Base-by-base conservation (phyloP, 2,113 vertebrate species). In the Clarias batrachus region DNA sequence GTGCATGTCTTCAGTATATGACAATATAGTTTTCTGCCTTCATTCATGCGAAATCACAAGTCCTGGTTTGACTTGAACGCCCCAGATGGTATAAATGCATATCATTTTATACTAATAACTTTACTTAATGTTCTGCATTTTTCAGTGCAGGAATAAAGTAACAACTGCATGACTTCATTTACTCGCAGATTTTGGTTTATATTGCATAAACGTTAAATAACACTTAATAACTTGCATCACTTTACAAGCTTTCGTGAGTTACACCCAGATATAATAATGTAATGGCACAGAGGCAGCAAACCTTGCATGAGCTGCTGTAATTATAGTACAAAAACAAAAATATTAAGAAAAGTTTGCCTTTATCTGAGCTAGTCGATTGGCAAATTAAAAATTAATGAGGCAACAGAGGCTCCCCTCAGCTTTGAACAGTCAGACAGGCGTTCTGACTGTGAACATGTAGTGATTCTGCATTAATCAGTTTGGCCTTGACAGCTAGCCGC, bases 371-470 rank as follows among this genome's bases (percentile, higher is more conserved):
- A 93, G 90, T 94, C 93, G 91, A 93, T 93, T 94, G 93, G 90
- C 91, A 95, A 95, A 95, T 94, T 94, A 95, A 94, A 95, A 95
- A 91, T 94, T 94, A 94, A 95, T 94, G 94, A 94, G 92, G 93
- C 93, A 92, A 89, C 74, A 88, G 91, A 88, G 87, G 87, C 90
- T 90, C 90, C 87, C 85, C 85, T 88, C 87, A 85, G 91, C 87
- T 89, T 33, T 16, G 77, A 89, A 82, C 88, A 89, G 89, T 90
- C 87, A 90, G 90, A 90, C 90, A 88, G 87, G 85, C 90, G 90
- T 89, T 92, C 85, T 86, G 87, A 87, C 81, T 71, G 65, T 0
- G 48, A 73, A 63, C 78, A 62, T 33, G 52, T 81, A 54, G 78
- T 82, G 86, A 30, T 77, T 79, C 82, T 86, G 89, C 88, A 94